Percentiles rank a stretch among this genome's conserved stretches.
Conservation (phyloP, 2,888 invertebrate species). For the Cantharis rustica region DNA sequence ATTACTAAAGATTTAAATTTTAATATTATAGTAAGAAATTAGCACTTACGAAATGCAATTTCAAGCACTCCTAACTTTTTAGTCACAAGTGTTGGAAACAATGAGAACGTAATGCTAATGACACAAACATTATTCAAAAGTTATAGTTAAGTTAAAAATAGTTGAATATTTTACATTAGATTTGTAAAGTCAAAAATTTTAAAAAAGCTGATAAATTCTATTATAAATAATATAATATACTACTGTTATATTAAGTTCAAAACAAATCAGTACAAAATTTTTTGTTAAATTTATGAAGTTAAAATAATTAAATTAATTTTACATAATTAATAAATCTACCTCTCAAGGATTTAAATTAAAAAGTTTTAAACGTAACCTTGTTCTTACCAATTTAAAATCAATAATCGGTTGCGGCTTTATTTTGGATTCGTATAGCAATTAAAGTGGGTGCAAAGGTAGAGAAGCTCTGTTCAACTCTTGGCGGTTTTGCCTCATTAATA, state of each 20-base stretch:
- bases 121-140: background rate
- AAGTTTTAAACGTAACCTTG: background rate
- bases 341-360: background rate
- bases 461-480: slow-evolving; percentile 8
- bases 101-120: background rate
- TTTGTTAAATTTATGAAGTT: background rate
- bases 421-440: slow-evolving; percentile 13
- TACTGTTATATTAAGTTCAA: background rate
- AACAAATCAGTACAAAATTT: background rate
- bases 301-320: background rate
- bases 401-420: background rate
- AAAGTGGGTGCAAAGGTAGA: slow-evolving; percentile 15
- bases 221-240: background rate
- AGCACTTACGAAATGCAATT: background rate
- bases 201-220: background rate
- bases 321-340: background rate
- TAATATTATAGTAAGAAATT: background rate
- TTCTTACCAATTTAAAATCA: background rate
- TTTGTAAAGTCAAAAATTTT: background rate
- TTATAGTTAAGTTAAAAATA: background rate
- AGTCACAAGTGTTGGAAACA: background rate
- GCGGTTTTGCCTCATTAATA: slow-evolving; percentile 19
- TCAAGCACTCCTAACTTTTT: background rate
- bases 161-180: background rate
- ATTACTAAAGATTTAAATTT: background rate